Evolutionary conservation across 2,113 vertebrate species (phyloP), one percentile per base, ranked within the genome.

Genomic region (Corythoichthys haematopterus): DNA sequence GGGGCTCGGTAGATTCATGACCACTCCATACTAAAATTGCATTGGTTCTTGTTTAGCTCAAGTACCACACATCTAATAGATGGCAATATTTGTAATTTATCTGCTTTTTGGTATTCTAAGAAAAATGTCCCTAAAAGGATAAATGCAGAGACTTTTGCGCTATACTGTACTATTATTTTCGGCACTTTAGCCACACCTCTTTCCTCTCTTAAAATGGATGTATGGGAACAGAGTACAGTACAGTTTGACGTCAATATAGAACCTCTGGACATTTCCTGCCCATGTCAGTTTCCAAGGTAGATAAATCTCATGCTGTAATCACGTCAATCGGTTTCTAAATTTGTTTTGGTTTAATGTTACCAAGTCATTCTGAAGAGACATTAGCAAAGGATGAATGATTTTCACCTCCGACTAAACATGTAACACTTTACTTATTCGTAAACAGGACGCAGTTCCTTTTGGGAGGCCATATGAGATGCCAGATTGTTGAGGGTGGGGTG

Each of bases 401-500:
- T 64, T 64, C 50, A 55, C n/a, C 43, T 69, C 45, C 67, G 61
- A 66, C 43, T 66, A 67, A 81, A 82, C 56, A 67, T 64, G 4
- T 68, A 37, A 67, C 47, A 14, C 60, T 83, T 70, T 28, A 66
- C 45, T 57, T 76, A 68, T 84, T 75, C 52, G 74, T 70, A 66
- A 78, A 75, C 64, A 40, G 60, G 13, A 12, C n/a, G n/a, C 46
- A 64, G 61, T 14, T 59, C 63, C 70, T 72, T 53, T 35, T 75
- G 52, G 63, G 64, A 38, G 63, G 40, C 46, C 55, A 74, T 69
- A 16, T 51, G 66, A 79, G 75, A 88, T 68, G 68, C 85, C 79
- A 84, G 69, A 62, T 53, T 36, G 70, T 62, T 66, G 46, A 59
- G 70, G 64, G 3, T 45, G 46, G 35, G 6, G 28, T 13, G n/a